Evolutionary conservation across 2,888 invertebrate genomes (phyloP).

Genomic region (Cantharis rustica): DNA sequence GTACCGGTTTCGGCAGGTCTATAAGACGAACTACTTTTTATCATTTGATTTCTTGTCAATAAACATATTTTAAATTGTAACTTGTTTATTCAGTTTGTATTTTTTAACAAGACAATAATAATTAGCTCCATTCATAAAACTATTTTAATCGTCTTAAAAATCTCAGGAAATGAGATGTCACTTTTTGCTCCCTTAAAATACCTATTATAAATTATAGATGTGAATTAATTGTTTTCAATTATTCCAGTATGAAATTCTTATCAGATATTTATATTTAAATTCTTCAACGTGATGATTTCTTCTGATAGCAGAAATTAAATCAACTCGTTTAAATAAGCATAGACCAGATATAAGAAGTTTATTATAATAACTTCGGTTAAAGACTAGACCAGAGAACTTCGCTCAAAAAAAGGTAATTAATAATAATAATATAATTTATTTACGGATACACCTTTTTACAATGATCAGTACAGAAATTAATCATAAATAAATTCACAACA

Average conservation of each 20-base stretch:
- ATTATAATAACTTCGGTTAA: background rate
- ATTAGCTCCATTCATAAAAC: conserved; percentile 23
- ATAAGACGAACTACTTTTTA: conserved; percentile 28
- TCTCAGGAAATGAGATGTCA: background rate
- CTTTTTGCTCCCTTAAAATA: conserved; percentile 2
- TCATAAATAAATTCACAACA: no score
- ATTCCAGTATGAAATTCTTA: background rate
- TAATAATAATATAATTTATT: no score
- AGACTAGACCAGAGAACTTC: background rate
- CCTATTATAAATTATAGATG: background rate
- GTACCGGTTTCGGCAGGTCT: conserved; percentile 32
- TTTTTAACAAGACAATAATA: conserved; percentile 10
- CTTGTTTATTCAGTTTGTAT: background rate
- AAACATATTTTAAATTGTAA: conserved; percentile 17
- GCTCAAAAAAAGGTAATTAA: background rate
- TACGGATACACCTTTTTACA: no score
- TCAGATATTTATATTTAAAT: background rate
- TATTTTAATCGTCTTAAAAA: conserved; percentile 13
- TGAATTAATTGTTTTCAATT: background rate
- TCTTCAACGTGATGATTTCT: background rate
- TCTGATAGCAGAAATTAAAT: background rate
- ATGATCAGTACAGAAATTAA: no score
- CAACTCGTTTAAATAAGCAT: background rate
- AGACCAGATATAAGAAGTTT: background rate
- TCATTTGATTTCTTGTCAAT: conserved; percentile 4